Evolutionary conservation across 2,113 vertebrate species (phyloP).

Genomic region (Pachycephala philippinensis): DNA sequence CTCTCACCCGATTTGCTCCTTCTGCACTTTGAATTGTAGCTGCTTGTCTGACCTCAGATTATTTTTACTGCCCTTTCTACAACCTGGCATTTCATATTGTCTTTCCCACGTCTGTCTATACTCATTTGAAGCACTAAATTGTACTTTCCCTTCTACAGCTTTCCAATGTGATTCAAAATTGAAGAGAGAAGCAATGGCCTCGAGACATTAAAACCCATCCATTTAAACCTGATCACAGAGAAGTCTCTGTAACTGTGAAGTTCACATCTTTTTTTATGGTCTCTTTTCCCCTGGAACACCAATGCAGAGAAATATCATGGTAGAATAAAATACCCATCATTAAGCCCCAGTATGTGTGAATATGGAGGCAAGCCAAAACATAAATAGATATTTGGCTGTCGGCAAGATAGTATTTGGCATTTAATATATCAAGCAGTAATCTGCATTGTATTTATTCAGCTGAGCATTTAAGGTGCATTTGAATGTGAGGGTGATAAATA

Average conservation of each 20-base stretch:
- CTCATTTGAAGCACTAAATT: not conserved
- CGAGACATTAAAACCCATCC: not conserved
- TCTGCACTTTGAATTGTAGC: not conserved
- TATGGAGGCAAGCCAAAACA: not conserved
- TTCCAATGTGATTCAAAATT: not conserved
- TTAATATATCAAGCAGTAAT: constrained; percentile 23
- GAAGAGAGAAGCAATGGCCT: not conserved
- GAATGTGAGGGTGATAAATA: not conserved
- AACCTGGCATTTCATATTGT: not conserved
- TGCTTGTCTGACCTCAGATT: not conserved
- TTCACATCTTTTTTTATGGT: constrained; percentile 9
- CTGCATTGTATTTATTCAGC: constrained; percentile 21
- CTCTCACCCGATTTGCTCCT: not conserved
- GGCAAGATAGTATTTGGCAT: not conserved
- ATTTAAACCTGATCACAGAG: constrained; percentile 3
- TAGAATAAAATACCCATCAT: constrained; percentile 14
- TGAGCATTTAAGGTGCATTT: not conserved
- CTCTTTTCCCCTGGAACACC: constrained; percentile 5
- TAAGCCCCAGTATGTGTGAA: not conserved
- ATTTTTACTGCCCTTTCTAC: not conserved
- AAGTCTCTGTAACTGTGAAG: not conserved
- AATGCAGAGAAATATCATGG: not conserved
- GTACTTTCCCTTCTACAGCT: not conserved
- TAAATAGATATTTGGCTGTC: not conserved
- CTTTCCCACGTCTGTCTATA: not conserved